Evolutionary conservation across 1,140 invertebrate genomes (phyloP), one percentile per base, ranked within the genome.

Genomic region (Oryctes rhinoceros): DNA sequence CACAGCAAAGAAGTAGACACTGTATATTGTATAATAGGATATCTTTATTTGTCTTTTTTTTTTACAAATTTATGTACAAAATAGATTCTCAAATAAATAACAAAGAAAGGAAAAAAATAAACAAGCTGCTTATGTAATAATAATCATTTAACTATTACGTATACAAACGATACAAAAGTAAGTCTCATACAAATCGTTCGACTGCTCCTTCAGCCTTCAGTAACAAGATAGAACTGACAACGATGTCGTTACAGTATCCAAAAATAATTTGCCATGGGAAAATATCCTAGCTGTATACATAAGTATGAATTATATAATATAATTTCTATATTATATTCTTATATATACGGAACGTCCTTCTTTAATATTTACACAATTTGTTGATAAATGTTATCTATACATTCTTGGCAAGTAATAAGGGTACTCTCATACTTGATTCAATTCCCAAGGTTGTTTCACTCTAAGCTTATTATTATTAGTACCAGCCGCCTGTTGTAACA

Each of bases 21-120:
- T 15, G 15, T 39, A 74, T 35, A 24, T 74, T 74, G 13, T 35
- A 30, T 30, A 35, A 35, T 74, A 49, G n/a, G 15, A 47, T 76
- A 47, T 47, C n/a, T 76, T 76, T 76, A 76, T 76, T 76, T 44
- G n/a, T 15, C n/a, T n/a, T 30, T 30, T 30, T 47, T 76, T 76
- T 76, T 76, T 76, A 76, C 44, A 47, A 76, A 76, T 76, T 76
- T 76, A 76, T 76, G 47, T 76, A 76, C 75, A 76, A 76, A 76
- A 76, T 76, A 76, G 18, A 76, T 76, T 49, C 47, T 76, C 75
- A 47, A 76, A 76, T 47, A 76, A 76, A 76, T 76, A 76, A 76
- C 47, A 76, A 76, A 47, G 7, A 76, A 18, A 35, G 37, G n/a
- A 76, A 76, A 76, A 47, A 76, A 44, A 3, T 76, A 47, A 76